phyloP scores from a whole-genome alignment of 2,888 invertebrate genomes.

The Hedychridium roseum region DNA sequence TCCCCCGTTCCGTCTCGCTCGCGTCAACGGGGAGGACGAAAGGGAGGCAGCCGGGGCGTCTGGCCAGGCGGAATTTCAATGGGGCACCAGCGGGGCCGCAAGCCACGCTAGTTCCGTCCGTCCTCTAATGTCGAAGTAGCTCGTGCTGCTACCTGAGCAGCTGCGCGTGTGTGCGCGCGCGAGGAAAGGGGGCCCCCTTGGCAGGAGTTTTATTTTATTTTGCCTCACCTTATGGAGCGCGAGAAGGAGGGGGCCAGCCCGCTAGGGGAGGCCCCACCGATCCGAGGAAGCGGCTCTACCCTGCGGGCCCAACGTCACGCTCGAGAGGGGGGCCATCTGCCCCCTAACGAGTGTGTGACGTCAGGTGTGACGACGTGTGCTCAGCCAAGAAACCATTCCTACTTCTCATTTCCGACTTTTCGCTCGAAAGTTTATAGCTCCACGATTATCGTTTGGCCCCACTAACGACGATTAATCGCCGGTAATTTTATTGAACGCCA shows the following conservation, averaged over 20 bases:
- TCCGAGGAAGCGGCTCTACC: constrained; percentile 45
- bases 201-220: constrained; percentile 58
- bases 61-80: constrained; percentile 50
- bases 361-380: constrained; percentile 61
- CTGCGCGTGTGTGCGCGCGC: constrained; percentile 51
- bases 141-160: constrained; percentile 61
- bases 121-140: constrained; percentile 58
- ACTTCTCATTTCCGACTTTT: too few species aligned
- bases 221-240: constrained; percentile 54
- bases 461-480: too few species aligned
- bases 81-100: constrained; percentile 34
- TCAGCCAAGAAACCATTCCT: constrained; percentile 39
- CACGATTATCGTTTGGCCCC: too few species aligned
- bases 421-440: too few species aligned
- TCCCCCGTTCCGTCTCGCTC: too few species aligned
- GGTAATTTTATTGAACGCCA: too few species aligned
- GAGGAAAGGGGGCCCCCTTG: constrained; percentile 45
- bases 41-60: constrained; percentile 42
- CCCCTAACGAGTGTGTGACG: constrained; percentile 62
- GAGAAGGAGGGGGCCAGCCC: constrained; percentile 23
- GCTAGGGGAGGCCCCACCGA: constrained; percentile 35
- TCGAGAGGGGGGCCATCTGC: constrained; percentile 62
- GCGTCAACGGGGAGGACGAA: too few species aligned
- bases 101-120: constrained; percentile 43
- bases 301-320: constrained; percentile 54